Evolutionary conservation across 2,113 vertebrate genomes (phyloP), one percentile per base, ranked within the genome.

Genomic region (Anguilla japonica): DNA sequence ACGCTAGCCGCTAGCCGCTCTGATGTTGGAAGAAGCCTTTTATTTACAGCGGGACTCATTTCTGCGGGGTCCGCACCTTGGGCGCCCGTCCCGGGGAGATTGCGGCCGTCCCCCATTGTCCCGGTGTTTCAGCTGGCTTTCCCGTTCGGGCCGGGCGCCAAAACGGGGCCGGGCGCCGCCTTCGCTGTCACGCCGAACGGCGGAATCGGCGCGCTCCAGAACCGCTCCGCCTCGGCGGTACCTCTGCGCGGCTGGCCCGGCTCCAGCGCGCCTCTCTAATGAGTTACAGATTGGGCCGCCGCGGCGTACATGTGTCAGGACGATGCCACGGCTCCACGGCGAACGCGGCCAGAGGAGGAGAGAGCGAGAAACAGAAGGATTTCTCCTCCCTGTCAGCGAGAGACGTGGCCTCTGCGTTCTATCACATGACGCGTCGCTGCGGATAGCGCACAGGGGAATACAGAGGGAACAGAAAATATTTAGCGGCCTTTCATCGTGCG

Each of bases 261-360:
- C 94, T 97, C 97, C 97, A 98, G 94, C 89, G 89, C 93, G 87
- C 92, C 79, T 91, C 94, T 95, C 95, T 98, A 98, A 98, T 97
- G 96, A 96, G 95, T 96, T 96, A 96, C 97, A 98, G 97, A 97
- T 91, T 96, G 96, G 94, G 94, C 94, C 93, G 83, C 95, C 93
- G 93, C 87, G 89, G 94, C 93, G 91, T 89, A 91, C 89, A 94
- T 95, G 96, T 96, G 96, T 97, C 95, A 95, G 93, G 94, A 93
- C 90, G 91, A 95, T 95, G 95, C 95, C 95, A 95, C 29, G 84
- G 87, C 93, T 91, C 93, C 91, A 91, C 87, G 92, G 89, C 86
- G 90, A 88, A 81, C 29, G 88, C 5, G 82, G 84, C 87, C 39
- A 85, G 18, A 53, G 22, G 80, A 29, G 29, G 29, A 81, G 40